Evolutionary conservation across 2,797 vertebrate genomes (phyloP), one percentile per base, ranked within the genome.

Genomic region (Pagetopsis macropterus): DNA sequence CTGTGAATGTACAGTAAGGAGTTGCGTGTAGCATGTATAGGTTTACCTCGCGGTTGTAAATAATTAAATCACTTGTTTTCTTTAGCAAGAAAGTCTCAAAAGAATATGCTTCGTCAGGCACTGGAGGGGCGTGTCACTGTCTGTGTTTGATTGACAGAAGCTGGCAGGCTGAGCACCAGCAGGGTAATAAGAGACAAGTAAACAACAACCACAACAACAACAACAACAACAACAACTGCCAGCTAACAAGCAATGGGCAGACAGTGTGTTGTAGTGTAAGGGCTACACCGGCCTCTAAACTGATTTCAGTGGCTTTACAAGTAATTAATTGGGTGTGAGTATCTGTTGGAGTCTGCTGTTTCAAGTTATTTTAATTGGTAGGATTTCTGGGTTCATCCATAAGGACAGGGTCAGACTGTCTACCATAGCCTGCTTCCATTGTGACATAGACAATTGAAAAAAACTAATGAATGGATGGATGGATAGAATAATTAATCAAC

Each of bases 381-480:
- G 50, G 14, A 19, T 54, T 21, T 66, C 33, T 49, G 11, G 21
- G 3, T 15, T 44, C 7, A 27, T 27, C 46, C 33, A 49, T 58
- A 48, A 21, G 13, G 23, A 27, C 6, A 43, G 9, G 10, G 31
- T 37, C 16, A 48, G 23, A 44, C 15, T 13, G 54, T 5, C 9
- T 21, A 40, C n/a, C 50, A 31, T 43, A 63, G 33, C 2, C 13
- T 51, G 50, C 57, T 57, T 16, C 33, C 14, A 37, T 37, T 49
- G 23, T 8, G 2, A 27, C 12, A 31, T 21, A 11, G 15, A 37
- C 41, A 52, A 58, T 17, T 60, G 13, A 61, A 13, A 27, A 37
- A 37, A n/a, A n/a, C n/a, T n/a, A 60, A 19, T 21, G 23, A 40
- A 69, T 40, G 59, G 54, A 52, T 64, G 51, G 40, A 54, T 54